Evolutionary conservation across 2,797 vertebrate species (phyloP), one percentile per base, ranked within the genome.

Genomic region (Urocyon cinereoargenteus): DNA sequence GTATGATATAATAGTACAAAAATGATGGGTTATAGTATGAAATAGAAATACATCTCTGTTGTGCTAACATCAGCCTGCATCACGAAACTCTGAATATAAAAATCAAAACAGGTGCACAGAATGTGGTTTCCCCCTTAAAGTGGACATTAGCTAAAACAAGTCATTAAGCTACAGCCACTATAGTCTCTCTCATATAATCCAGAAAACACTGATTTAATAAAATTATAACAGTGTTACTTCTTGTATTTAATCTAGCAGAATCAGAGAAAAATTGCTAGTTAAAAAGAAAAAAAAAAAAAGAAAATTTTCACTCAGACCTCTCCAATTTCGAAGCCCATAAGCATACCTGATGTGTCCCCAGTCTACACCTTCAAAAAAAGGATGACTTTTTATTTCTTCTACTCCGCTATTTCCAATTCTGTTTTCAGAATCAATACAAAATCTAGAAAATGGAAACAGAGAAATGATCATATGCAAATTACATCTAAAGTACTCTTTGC

Each of bases 341-440:
- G 87, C 26, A 18, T 99, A 99, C 99, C 99, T 99, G 98, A 99
- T 99, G 97, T 99, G 99, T 49, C 99, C 99, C 99, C 99, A 99
- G 98, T 99, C 99, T 36, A 99, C 99, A 0, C 99, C 99, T 99
- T 99, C 99, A 98, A 99, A 99, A 98, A 99, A 99, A 0, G 98
- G 98, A 72, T 99, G 99, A 94, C 98, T 99, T 98, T 99, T 99
- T 88, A 99, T 99, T 98, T 99, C 99, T 84, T 99, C 99, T 81
- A 99, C 99, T 49, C 99, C 99, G 84, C 98, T 99, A 36, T 99
- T 99, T 85, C 99, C 99, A 68, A 99, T 99, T 98, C 99, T 99
- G 97, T 99, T 99, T 98, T 99, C 99, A 4, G 99, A 99, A 97
- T 99, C 99, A 0, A 98, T 99, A 97, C 99, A 99, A 98, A 99